Evolutionary conservation across 2,113 vertebrate species (phyloP).

Genomic region (Indri indri): DNA sequence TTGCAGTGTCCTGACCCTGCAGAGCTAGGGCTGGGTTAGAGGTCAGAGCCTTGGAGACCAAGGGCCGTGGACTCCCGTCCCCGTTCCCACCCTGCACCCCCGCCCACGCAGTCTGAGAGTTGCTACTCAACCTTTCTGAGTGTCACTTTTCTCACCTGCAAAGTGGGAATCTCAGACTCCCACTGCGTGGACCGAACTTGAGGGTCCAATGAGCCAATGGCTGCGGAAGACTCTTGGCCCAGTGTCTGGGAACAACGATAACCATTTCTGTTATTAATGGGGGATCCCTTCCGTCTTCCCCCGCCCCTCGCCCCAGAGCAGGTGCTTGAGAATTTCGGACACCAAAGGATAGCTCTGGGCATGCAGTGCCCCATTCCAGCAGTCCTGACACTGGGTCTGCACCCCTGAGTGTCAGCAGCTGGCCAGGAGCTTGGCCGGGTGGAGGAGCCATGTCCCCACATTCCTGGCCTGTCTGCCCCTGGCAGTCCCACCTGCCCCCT

Average conservation of each 20-base stretch:
- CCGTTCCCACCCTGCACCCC: no score
- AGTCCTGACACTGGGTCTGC: not conserved
- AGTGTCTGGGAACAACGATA: accelerated
- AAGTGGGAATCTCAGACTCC: not conserved
- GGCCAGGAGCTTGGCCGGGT: not conserved
- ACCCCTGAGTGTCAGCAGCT: not conserved
- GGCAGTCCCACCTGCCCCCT: not conserved
- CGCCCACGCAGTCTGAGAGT: not conserved
- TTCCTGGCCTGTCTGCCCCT: not conserved
- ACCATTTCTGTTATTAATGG: not conserved
- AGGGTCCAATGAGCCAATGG: not conserved
- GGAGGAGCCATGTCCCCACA: not conserved
- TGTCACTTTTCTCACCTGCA: not conserved
- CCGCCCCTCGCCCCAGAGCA: not conserved
- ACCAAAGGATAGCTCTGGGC: not conserved
- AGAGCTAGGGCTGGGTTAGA: not conserved
- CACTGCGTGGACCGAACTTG: not conserved
- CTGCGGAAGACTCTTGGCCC: not conserved
- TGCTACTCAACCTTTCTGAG: not conserved
- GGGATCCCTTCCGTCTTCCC: not conserved
- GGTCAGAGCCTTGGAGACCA: not conserved
- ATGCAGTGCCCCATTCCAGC: not conserved
- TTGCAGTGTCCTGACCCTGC: not conserved
- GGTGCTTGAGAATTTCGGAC: not conserved
- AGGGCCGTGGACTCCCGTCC: accelerated